These are phyloP conservation scores for Drosophila testacea DNA, from an alignment of 2,888 invertebrate species.

Conservation along the genomic window DNA sequence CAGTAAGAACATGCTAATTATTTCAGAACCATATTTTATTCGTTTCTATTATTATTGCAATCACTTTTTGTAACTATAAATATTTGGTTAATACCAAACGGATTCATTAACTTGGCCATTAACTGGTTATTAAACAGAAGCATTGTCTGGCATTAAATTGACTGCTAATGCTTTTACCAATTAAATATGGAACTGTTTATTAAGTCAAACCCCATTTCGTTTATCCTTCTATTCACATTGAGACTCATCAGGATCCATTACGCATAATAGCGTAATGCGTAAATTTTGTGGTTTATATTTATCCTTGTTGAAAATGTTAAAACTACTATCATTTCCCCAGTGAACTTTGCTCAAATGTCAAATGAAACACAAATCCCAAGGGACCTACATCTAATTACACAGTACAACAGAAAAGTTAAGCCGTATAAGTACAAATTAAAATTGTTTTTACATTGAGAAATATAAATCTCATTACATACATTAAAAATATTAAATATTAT, in stretches of 20 bases:
- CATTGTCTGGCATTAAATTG: conserved; percentile 20
- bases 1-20: neutral
- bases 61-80: neutral
- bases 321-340: conserved; percentile 7
- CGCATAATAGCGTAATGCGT: conserved; percentile 2
- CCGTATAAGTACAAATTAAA: too few relatives aligned
- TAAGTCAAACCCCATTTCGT: conserved; percentile 4
- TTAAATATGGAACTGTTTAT: conserved; percentile 14
- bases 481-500: too few relatives aligned
- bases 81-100: neutral
- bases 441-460: too few relatives aligned
- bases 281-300: conserved; percentile 7
- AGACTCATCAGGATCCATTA: conserved; percentile 10
- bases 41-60: conserved; percentile 5
- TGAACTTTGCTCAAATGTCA: conserved; percentile 53
- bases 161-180: conserved; percentile 17
- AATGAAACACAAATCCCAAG: conserved; percentile 3
- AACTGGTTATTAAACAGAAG: conserved; percentile 19
- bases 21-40: neutral
- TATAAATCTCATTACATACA: too few relatives aligned
- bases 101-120: conserved; percentile 46
- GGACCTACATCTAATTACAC: conserved; percentile 18
- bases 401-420: neutral
- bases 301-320: conserved; percentile 1
- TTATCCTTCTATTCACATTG: conserved; percentile 13